Evolutionary conservation across 2,113 vertebrate species (phyloP), one percentile per base, ranked within the genome.

Genomic region (Zapus hudsonius): DNA sequence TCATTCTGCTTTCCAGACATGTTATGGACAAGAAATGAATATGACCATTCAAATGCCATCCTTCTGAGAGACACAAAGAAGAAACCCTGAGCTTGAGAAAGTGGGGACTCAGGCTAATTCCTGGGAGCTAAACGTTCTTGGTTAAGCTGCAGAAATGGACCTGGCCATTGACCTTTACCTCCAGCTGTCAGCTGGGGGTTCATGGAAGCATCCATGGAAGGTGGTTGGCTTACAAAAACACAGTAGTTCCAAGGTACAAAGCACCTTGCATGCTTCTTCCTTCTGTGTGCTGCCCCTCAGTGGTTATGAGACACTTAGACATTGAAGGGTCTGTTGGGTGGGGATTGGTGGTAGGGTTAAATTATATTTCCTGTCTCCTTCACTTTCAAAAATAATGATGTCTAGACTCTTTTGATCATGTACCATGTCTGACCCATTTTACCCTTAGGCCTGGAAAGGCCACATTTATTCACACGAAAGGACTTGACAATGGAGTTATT

Each of bases 331-430:
- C 29, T 47, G 33, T n/a, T 7, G 57, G 66, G 80, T 55, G 15
- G 33, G 44, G 19, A 13, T 23, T 9, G n/a, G 27, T 27, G 64
- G 33, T 20, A 47, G 52, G 52, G 11, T 52, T 16, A 1, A 22
- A 1, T 23, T 16, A 29, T 0, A 42, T 1, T 16, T 3, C 7
- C 7, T 7, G 0, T 7, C n/a, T 10, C 7, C 36, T 80, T 92
- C 82, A 78, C 38, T 86, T 74, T 67, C 19, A 63, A 70, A 83
- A 59, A 36, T 1, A 25, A n/a, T 2, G 7, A 69, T 57, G 55
- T 76, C 40, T 67, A 36, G 61, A 42, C 42, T 33, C 44, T 61
- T 40, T 27, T 25, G 17, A 8, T 55, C 22, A 10, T 23, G 10
- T 3, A 0, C 31, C 40, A 6, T 61, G 19, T 2, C 52, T 3